Evolutionary conservation across 2,113 vertebrate species (phyloP), one percentile per base, ranked within the genome.

Genomic region (Trachemys scripta): DNA sequence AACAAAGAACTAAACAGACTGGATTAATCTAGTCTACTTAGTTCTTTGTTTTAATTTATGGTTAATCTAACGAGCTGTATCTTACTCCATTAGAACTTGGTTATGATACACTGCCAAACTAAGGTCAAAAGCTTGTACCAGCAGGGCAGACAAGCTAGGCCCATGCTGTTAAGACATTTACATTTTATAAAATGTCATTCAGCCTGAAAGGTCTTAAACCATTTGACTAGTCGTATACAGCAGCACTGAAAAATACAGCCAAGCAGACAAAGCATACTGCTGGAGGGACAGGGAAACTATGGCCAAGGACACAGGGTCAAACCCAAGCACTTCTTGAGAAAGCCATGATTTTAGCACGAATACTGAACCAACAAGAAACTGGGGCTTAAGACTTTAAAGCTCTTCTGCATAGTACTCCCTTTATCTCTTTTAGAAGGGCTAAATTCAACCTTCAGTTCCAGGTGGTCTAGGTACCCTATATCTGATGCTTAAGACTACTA

Each of bases 301-400:
- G 20, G 8, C 82, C 87, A 96, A 96, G 93, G 96, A 92, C 95
- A 92, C 20, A 90, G 95, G 96, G 93, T 97, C 94, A 97, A 88
- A 91, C 5, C 3, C 51, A 76, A 11, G 17, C 35, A 83, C 53
- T 50, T 84, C 83, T 20, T 79, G 6, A 5, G 0, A 45, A 91
- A 83, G 49, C 35, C 35, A 85, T 8, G 25, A 0, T 0, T 29
- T 62, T 86, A 54, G 2, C 2, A 11, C 4, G 16, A 2, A 1
- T 29, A 50, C 19, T 38, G 45, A 24, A 8, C 69, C 84, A 35
- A 72, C 3, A 79, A 3, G 19, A 89, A 92, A 65, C 3, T 24
- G 1, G 4, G n/a, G 10, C 4, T 24, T 53, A 6, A 20, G 3
- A 2, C 6, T 22, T 5, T 22, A 20, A 38, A 22, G 19, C 35